Conservation (phyloP, 2,888 invertebrate species). For the Apomyelois bistriatella region DNA sequence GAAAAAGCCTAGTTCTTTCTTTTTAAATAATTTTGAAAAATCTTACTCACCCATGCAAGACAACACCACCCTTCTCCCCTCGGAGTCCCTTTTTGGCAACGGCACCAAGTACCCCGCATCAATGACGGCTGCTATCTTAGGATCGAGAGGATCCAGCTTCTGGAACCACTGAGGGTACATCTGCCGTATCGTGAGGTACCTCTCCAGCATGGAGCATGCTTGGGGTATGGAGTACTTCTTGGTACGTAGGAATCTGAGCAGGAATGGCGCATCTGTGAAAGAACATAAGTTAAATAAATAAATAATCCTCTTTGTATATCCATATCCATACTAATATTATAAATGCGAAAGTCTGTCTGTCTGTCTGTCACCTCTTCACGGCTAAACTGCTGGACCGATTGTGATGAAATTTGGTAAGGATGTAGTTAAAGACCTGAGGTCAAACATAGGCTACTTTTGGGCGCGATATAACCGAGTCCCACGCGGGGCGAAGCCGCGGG, state of each 20-base stretch:
- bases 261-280: slow-evolving; percentile 85
- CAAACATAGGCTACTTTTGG: no score
- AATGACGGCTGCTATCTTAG: slow-evolving; percentile 88
- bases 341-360: no score
- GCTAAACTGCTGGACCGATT: no score
- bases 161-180: slow-evolving; percentile 93
- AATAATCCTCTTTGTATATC: no score
- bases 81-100: slow-evolving; percentile 84
- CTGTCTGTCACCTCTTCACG: no score
- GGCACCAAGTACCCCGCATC: slow-evolving; percentile 89
- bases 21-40: not conserved
- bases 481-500: no score
- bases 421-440: no score
- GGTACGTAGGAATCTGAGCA: slow-evolving; percentile 90
- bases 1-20: no score
- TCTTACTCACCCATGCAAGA: slow-evolving; percentile 84
- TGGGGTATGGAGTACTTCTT: slow-evolving; percentile 93
- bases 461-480: no score
- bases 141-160: slow-evolving; percentile 88
- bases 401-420: no score
- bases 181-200: slow-evolving; percentile 91
- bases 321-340: no score
- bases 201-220: slow-evolving; percentile 92
- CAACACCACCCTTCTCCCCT: slow-evolving; percentile 88
- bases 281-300: not conserved